Evolutionary conservation across 2,797 vertebrate species (phyloP), one percentile per base, ranked within the genome.

Genomic region (Rallus crepitans): DNA sequence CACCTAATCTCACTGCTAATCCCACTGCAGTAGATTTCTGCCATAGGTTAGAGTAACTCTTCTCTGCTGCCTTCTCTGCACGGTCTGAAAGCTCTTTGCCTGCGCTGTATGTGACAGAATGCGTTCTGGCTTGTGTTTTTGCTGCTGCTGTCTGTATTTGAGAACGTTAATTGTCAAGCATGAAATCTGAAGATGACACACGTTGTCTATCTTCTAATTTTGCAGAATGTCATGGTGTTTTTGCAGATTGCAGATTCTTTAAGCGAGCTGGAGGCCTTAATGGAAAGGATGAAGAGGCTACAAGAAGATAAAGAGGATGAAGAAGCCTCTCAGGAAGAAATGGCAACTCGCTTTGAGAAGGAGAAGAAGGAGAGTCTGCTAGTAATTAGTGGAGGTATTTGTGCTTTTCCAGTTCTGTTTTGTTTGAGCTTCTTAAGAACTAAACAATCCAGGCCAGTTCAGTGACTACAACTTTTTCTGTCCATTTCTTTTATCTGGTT

Each of bases 261-360:
- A 73, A 98, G 98, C 88, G 98, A 98, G 95, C 96, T 99, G 71
- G 98, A 98, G 94, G 98, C 98, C 91, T 97, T 99, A 85, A 98
- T 99, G 98, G 98, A 98, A 80, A 98, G 98, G 89, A 98, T 99
- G 98, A 98, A 98, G 94, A 98, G 98, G 90, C 97, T 99, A 42
- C 98, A 98, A 60, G 98, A 98, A 96, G 98, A 98, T 70, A 98
- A 98, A 73, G 98, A 98, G 86, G 98, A 98, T 0, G 98, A 98
- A 57, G 98, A 98, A 80, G 97, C 98, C 11, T 98, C 98, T 73
- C 98, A 98, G 89, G 98, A 98, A 95, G 98, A 99, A 96, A 98
- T 98, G 98, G 98, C 98, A 93, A 98, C 98, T 73, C 98, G 98
- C 84, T 98, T 98, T 95, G 98, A 98, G 89, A 98, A 98, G 71